These are phyloP conservation scores for Sisyra terminalis DNA, from an alignment of 2,888 invertebrate species.

Conservation along the genomic window DNA sequence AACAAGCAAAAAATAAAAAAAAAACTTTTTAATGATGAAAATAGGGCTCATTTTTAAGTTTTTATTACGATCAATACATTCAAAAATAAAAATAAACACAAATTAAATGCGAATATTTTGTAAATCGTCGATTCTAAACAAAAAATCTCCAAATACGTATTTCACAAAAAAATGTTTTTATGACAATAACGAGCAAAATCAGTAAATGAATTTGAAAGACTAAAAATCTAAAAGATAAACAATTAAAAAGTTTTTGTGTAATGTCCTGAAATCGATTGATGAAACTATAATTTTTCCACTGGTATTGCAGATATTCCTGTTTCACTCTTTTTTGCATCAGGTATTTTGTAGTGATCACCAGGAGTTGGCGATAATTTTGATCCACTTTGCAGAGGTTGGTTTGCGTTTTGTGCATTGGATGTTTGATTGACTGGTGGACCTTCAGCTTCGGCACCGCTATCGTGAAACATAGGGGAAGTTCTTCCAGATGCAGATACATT, in stretches of 20 bases:
- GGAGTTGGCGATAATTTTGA: conserved; percentile 14
- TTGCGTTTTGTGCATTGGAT: conserved; percentile 16
- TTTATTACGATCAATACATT: too few species aligned
- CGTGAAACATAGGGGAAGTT: not conserved
- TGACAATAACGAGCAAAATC: not conserved
- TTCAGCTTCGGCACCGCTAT: conserved; percentile 1
- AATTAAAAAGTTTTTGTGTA: not conserved
- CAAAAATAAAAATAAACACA: not conserved
- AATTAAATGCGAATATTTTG: not conserved
- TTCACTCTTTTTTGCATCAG: conserved; percentile 25
- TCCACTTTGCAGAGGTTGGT: conserved; percentile 28
- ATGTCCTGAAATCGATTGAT: not conserved
- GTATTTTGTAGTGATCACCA: conserved; percentile 24
- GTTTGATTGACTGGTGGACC: not conserved
- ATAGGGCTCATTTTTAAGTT: too few species aligned
- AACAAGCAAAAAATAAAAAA: too few species aligned
- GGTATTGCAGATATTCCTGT: conserved; percentile 18
- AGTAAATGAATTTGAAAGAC: not conserved
- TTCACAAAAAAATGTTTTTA: too few species aligned
- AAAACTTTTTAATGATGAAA: too few species aligned
- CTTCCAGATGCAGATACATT: not conserved
- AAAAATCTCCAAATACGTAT: too few species aligned
- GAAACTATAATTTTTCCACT: conserved; percentile 3
- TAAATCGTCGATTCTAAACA: too few species aligned
- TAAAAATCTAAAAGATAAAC: conserved; percentile 3